A percentile compares a stretch with the other conserved stretches of the same genome.
These are phyloP conservation scores for Monochamus saltuarius DNA, from an alignment of 1,140 invertebrate genomes.

Conservation along the genomic window DNA sequence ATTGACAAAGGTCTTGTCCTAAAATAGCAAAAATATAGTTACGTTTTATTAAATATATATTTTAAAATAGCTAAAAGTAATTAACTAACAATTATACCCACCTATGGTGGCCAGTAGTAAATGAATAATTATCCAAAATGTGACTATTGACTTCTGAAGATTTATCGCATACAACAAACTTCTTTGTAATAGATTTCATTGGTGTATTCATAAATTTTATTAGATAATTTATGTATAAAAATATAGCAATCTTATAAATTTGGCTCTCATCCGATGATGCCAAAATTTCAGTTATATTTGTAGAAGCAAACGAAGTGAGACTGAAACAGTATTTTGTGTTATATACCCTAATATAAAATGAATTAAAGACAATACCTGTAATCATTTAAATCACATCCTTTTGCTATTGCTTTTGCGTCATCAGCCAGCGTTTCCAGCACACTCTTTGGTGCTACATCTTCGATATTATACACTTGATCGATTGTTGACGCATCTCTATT, in stretches of 20 bases:
- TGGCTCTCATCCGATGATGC: conserved; percentile 10
- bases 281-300: conserved; percentile 18
- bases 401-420: conserved; percentile 37
- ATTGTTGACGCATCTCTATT: conserved; percentile 52
- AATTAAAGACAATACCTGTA: conserved; percentile 17
- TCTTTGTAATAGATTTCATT: conserved; percentile 48
- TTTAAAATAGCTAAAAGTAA: not conserved
- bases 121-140: conserved; percentile 52
- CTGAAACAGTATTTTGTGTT: conserved; percentile 10
- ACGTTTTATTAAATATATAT: not conserved
- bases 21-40: conserved; percentile 36
- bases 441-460: conserved; percentile 52
- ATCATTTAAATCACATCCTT: conserved; percentile 35
- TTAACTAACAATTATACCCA: conserved; percentile 7
- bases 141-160: conserved; percentile 49
- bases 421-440: conserved; percentile 50
- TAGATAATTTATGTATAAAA: conserved; percentile 53
- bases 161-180: conserved; percentile 42
- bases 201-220: conserved; percentile 49
- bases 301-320: conserved; percentile 2
- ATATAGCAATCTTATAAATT: conserved; percentile 36
- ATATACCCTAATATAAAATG: too few relatives aligned
- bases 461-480: conserved; percentile 53
- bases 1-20: conserved; percentile 53
- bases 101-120: conserved; percentile 24